These are phyloP conservation scores for Monarcha castaneiventris DNA, from an alignment of 2,113 vertebrate species.

Conservation along the genomic window DNA sequence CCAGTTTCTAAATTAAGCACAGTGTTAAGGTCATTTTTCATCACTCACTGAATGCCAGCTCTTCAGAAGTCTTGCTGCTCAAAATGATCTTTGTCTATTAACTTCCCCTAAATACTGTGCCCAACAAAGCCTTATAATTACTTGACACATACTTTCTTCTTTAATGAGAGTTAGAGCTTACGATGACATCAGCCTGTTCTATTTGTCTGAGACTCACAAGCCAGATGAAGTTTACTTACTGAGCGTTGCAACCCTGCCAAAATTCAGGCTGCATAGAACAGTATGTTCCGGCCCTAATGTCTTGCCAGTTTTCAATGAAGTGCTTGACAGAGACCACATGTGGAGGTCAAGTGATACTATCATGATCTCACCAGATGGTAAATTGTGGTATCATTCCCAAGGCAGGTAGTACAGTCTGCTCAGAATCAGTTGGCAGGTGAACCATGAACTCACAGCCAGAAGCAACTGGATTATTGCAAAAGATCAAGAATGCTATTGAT, in stretches of 20 bases:
- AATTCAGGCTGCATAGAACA: slow-evolving; percentile 26
- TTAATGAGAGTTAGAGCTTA: slow-evolving; percentile 25
- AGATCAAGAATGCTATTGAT: not conserved
- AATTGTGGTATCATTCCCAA: slow-evolving; percentile 26
- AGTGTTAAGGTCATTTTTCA: not conserved
- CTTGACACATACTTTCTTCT: not conserved
- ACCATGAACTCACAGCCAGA: not conserved
- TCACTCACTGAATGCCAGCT: not conserved
- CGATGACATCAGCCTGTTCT: slow-evolving; percentile 44
- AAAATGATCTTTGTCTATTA: slow-evolving; percentile 35
- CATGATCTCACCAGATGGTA: slow-evolving; percentile 30
- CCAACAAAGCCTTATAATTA: slow-evolving; percentile 30
- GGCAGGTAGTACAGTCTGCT: slow-evolving; percentile 6
- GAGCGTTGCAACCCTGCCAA: slow-evolving; percentile 16
- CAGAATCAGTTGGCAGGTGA: slow-evolving; percentile 46
- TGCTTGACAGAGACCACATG: slow-evolving; percentile 30
- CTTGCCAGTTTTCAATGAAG: slow-evolving; percentile 48
- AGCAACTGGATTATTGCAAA: slow-evolving; percentile 25
- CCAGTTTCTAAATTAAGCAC: not conserved
- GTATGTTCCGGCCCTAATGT: slow-evolving; percentile 5
- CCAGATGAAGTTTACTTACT: slow-evolving; percentile 39
- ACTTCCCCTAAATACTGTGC: not conserved
- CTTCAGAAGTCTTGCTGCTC: not conserved
- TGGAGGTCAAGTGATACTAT: slow-evolving; percentile 27
- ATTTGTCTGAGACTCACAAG: not conserved